Evolutionary conservation across 1,140 invertebrate genomes (phyloP).

Genomic region (Drosophila willistoni): DNA sequence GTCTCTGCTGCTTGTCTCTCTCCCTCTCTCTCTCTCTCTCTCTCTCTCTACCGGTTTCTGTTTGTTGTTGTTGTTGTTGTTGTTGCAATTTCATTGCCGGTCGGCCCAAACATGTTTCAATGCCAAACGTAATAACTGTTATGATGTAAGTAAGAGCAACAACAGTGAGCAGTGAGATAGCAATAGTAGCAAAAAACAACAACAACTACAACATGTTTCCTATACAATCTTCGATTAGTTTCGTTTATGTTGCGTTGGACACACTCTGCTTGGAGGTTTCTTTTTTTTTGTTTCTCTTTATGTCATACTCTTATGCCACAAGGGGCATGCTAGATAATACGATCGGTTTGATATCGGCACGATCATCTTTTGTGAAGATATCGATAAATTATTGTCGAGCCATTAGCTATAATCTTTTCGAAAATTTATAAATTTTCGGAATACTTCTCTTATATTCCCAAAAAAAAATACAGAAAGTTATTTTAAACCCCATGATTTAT

Average conservation of each 20-base stretch:
- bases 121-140: slow-evolving; percentile 82
- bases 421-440: too few species aligned
- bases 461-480: too few species aligned
- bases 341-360: neutral
- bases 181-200: slow-evolving; percentile 5
- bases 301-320: neutral
- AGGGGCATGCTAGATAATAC: slow-evolving; percentile 24
- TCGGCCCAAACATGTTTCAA: slow-evolving; percentile 74
- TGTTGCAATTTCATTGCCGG: slow-evolving; percentile 76
- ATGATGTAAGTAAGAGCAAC: slow-evolving; percentile 71
- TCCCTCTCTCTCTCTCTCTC: slow-evolving; percentile 15
- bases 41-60: slow-evolving; percentile 37
- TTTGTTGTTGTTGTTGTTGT: slow-evolving; percentile 59
- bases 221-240: slow-evolving; percentile 56
- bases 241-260: slow-evolving; percentile 51
- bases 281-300: slow-evolving; percentile 24
- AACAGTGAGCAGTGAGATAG: slow-evolving; percentile 24
- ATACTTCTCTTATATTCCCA: too few species aligned
- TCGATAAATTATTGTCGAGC: too few species aligned
- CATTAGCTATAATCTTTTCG: too few species aligned
- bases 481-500: too few species aligned
- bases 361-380: too few species aligned
- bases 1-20: slow-evolving; percentile 58
- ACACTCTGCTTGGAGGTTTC: slow-evolving; percentile 34
- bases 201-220: slow-evolving; percentile 32